Conservation (phyloP, 53 echinoderm and acorn worm species). For the Henricia sp. region DNA sequence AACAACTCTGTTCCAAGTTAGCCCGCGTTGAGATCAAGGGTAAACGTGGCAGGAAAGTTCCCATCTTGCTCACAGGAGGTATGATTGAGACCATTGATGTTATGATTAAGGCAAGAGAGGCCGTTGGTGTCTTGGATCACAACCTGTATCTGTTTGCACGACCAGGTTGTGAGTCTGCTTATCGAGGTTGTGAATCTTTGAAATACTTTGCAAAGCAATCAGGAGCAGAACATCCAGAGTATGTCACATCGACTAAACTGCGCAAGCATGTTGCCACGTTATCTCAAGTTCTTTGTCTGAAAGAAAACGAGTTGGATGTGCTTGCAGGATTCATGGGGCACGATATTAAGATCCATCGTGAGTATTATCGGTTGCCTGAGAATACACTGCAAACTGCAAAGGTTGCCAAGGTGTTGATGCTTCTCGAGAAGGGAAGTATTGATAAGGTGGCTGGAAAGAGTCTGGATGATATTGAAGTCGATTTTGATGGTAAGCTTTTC, state of each 20-base stretch:
- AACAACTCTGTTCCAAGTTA: conserved; percentile 39
- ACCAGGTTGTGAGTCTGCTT: conserved; percentile 15
- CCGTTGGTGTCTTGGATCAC: conserved; percentile 17
- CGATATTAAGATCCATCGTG: conserved; percentile 46
- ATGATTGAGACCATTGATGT: conserved; percentile 21
- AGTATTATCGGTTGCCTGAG: conserved; percentile 58
- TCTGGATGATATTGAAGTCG: conserved; percentile 62
- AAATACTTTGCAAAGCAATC: conserved; percentile 34
- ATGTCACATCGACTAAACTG: conserved; percentile 62
- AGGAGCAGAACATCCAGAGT: conserved; percentile 56
- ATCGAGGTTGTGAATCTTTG: conserved; percentile 53
- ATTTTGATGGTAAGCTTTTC: conserved; percentile 17
- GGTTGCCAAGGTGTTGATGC: conserved; percentile 63
- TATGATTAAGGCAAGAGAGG: neutral
- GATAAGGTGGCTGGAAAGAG: conserved; percentile 56
- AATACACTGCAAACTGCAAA: conserved; percentile 64
- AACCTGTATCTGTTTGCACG: conserved; percentile 70
- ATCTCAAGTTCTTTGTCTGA: conserved; percentile 67
- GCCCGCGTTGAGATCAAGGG: conserved; percentile 60
- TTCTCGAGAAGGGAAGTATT: conserved; percentile 66
- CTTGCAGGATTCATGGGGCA: conserved; percentile 64
- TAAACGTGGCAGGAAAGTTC: conserved; percentile 69
- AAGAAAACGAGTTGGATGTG: conserved; percentile 68
- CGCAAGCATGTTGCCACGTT: conserved; percentile 69
- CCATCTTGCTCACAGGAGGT: conserved; percentile 41